Conservation (phyloP, 1,140 invertebrate genomes). For the Zaprionus tsacasi region DNA sequence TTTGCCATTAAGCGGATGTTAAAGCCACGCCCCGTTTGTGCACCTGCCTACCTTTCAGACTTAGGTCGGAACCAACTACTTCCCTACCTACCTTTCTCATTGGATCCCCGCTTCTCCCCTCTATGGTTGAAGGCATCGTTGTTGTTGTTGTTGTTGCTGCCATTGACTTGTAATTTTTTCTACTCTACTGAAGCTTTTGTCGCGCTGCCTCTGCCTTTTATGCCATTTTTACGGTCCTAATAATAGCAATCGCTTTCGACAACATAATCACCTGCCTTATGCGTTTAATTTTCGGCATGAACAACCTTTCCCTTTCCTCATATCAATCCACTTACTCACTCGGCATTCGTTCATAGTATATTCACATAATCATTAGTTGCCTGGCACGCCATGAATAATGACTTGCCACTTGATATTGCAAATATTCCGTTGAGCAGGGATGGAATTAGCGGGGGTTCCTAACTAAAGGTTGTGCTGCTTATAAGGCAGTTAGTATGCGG, state of each 20-base stretch:
- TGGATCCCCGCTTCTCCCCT: neutral
- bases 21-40: conserved; percentile 47
- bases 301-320: conserved; percentile 31
- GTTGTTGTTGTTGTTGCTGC: conserved; percentile 12
- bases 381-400: conserved; percentile 73
- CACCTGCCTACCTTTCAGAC: conserved; percentile 31
- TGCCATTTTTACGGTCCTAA: conserved; percentile 57
- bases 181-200: conserved; percentile 56
- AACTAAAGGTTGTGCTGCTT: conserved; percentile 37
- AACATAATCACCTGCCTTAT: conserved; percentile 81
- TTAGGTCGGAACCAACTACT: neutral
- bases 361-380: conserved; percentile 74
- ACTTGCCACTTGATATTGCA: conserved; percentile 79
- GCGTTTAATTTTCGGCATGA: conserved; percentile 83
- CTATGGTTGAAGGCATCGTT: conserved; percentile 38
- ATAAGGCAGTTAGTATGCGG: neutral
- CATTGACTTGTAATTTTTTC: conserved; percentile 49
- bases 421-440: conserved; percentile 46
- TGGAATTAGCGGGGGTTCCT: conserved; percentile 4
- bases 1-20: conserved; percentile 53
- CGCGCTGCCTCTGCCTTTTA: conserved; percentile 48
- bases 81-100: too few species aligned
- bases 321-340: neutral
- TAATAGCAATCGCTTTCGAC: conserved; percentile 69
- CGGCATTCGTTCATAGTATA: conserved; percentile 22